phyloP scores from a whole-genome alignment of 2,797 vertebrate genomes.

The Chelonia mydas region DNA sequence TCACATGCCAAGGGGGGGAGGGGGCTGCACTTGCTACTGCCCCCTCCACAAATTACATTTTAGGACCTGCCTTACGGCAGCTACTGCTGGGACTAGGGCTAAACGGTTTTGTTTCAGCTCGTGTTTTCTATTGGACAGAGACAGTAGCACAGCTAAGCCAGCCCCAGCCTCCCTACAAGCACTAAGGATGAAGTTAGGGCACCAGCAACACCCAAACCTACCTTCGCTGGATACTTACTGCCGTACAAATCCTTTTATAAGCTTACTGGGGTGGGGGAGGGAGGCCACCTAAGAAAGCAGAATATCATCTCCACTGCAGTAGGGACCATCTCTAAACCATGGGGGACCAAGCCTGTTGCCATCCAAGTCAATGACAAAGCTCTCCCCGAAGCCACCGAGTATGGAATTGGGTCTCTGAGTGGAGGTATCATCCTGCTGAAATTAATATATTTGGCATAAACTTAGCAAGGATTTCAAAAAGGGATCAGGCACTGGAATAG shows the following conservation, averaged over 20 bases:
- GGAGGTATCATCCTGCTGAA: not conserved
- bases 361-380: not conserved
- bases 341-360: not conserved
- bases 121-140: not conserved
- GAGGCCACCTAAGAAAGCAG: not conserved
- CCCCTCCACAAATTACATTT: not conserved
- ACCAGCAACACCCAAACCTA: not conserved
- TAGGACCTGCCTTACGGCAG: not conserved
- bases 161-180: not conserved
- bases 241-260: not conserved
- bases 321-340: not conserved
- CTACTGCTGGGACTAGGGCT: not conserved
- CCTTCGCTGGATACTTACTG: not conserved
- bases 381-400: not conserved
- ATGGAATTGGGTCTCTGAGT: not conserved
- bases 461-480: not conserved
- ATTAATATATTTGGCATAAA: not conserved
- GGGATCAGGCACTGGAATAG: not conserved
- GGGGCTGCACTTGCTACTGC: not conserved
- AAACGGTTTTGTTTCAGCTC: not conserved
- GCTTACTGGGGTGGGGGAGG: not conserved
- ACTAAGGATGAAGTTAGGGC: not conserved
- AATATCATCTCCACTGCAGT: accelerated
- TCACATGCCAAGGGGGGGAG: not conserved
- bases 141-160: not conserved